Percentiles rank a stretch among this genome's conserved stretches.
Conservation (phyloP, 1,140 invertebrate species). For the Hypothenemus hampei region DNA sequence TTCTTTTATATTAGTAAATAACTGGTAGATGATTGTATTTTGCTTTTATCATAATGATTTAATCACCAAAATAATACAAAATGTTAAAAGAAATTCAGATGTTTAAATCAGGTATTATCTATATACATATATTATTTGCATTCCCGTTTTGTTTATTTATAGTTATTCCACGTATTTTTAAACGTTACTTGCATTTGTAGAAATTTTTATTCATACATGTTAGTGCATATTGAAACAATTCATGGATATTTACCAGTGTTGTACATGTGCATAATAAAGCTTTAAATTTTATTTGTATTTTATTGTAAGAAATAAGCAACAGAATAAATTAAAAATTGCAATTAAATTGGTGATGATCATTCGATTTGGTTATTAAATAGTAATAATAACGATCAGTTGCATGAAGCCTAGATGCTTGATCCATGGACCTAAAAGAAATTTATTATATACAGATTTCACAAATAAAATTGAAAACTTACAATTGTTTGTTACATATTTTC, state of each 20-base stretch:
- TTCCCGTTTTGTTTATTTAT: too few species aligned
- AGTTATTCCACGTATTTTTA: neutral
- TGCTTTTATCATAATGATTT: neutral
- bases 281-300: neutral
- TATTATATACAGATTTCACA: too few species aligned
- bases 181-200: neutral
- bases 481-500: too few species aligned
- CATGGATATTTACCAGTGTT: neutral
- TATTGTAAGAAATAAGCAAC: neutral
- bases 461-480: too few species aligned
- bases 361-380: constrained; percentile 30
- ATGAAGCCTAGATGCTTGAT: neutral
- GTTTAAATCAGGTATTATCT: too few species aligned
- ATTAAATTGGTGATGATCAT: constrained; percentile 27
- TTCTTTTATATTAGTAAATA: neutral
- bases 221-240: constrained; percentile 1
- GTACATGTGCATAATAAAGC: neutral
- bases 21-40: neutral
- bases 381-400: constrained; percentile 26
- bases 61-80: neutral
- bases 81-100: too few species aligned
- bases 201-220: constrained; percentile 2
- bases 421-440: neutral
- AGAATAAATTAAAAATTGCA: constrained; percentile 2
- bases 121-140: too few species aligned